Percentiles rank a stretch among this genome's conserved stretches.
Evolutionary conservation across 2,113 vertebrate species (phyloP).

Genomic region (Neopipo cinnamomea): DNA sequence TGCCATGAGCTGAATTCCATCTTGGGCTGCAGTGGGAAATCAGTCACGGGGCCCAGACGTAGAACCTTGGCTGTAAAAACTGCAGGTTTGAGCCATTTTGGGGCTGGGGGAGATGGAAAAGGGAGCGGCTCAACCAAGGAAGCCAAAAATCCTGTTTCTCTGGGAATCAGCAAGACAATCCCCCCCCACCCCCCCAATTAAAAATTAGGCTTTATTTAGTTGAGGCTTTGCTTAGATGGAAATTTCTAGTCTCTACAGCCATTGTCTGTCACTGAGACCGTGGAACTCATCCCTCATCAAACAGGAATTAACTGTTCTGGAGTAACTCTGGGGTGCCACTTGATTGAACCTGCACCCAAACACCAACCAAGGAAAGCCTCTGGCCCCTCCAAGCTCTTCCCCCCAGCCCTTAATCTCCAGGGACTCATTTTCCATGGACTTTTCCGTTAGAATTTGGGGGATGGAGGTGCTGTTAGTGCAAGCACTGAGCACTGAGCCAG

Average conservation of each 20-base stretch:
- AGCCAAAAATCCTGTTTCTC: rapidly evolving
- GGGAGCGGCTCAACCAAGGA: rapidly evolving
- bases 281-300: neutral
- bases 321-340: neutral
- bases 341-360: neutral
- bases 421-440: neutral
- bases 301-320: rapidly evolving
- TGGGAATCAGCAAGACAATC: neutral
- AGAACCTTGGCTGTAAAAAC: rapidly evolving
- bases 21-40: neutral
- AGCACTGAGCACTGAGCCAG: neutral
- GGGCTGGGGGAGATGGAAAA: neutral
- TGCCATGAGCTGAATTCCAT: neutral
- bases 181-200: neutral
- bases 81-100: neutral
- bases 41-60: rapidly evolving
- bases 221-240: neutral
- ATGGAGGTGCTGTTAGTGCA: rapidly evolving
- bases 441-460: neutral
- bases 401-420: neutral
- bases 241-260: neutral
- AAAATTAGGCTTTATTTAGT: neutral
- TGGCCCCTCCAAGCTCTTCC: rapidly evolving
- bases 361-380: neutral
- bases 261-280: rapidly evolving